Evolutionary conservation across 1,140 invertebrate species (phyloP), one percentile per base, ranked within the genome.

Genomic region (Temnothorax curvispinosus): DNA sequence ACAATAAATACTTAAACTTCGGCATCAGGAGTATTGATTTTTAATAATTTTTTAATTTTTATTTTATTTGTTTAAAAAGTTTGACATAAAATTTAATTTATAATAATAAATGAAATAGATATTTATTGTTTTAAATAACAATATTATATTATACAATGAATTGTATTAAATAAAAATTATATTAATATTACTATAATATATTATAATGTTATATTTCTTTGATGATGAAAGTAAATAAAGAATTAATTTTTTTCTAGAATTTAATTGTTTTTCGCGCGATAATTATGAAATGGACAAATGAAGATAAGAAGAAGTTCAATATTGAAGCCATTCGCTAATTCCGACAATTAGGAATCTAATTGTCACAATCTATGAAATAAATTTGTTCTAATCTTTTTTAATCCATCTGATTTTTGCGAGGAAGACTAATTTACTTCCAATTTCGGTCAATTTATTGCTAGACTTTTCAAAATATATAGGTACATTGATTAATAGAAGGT

Each of bases 371-470:
- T 74, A 38, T 18, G 50, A 72, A 77, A 60, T 77, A 3, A 41
- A 85, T 85, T 85, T 7, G 27, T 85, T 54, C 8, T 3, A 84
- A 44, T 47, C 4, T 21, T 27, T 75, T 38, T 60, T 27, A 77
- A 44, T 75, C 35, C 0, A 35, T 47, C n/a, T 74, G 1, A 47
- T 1, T 76, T 76, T 35, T 35, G 18, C 4, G 18, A 32, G n/a
- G 0, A 74, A 50, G 18, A 62, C 7, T 60, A 60, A 72, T 87
- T 88, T 81, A 82, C 72, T 78, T 72, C n/a, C 47, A 87, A 81
- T 67, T 69, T 47, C 32, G 65, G 38, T 65, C 41, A 88, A 58
- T 88, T 52, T 81, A 52, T 71, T 72, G 52, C 15, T 56, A 58
- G 50, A 86, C 52, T 2, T 52, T 88, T 85, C 85, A 38, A 56